phyloP scores from a whole-genome alignment of 2,113 vertebrate species.

The Aegithalos caudatus region DNA sequence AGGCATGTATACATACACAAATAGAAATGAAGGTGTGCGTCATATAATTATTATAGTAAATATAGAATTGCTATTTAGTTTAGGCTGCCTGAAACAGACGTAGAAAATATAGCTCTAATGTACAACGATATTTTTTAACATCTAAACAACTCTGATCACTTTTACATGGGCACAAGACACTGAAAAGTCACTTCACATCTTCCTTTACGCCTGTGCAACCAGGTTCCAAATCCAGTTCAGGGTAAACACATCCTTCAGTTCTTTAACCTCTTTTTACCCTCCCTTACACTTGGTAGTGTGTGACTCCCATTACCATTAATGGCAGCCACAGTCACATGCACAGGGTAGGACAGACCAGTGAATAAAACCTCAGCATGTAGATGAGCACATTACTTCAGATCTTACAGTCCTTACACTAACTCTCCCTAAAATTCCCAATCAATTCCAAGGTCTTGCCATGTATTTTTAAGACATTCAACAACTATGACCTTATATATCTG shows the following conservation, averaged over 20 bases:
- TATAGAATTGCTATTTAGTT: not conserved
- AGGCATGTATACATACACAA: accelerated
- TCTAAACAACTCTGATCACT: not conserved
- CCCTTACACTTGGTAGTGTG: not conserved
- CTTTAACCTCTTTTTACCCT: not conserved
- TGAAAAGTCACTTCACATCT: not conserved
- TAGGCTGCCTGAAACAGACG: not conserved
- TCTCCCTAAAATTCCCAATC: not conserved
- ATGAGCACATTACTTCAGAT: not conserved
- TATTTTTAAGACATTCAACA: not conserved
- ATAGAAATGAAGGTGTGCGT: not conserved
- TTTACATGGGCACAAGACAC: not conserved
- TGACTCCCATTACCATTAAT: not conserved
- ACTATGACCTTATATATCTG: not conserved
- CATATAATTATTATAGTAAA: not conserved
- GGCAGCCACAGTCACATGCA: not conserved
- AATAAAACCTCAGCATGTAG: not conserved
- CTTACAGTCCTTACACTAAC: not conserved
- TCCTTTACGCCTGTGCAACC: not conserved
- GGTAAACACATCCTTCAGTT: accelerated
- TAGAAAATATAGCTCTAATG: not conserved
- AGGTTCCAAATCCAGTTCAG: not conserved
- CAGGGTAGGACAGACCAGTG: not conserved
- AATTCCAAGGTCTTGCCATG: not conserved
- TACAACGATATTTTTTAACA: not conserved